phyloP scores from a whole-genome alignment of 2,113 vertebrate genomes.

The Ranitomeya imitator region DNA sequence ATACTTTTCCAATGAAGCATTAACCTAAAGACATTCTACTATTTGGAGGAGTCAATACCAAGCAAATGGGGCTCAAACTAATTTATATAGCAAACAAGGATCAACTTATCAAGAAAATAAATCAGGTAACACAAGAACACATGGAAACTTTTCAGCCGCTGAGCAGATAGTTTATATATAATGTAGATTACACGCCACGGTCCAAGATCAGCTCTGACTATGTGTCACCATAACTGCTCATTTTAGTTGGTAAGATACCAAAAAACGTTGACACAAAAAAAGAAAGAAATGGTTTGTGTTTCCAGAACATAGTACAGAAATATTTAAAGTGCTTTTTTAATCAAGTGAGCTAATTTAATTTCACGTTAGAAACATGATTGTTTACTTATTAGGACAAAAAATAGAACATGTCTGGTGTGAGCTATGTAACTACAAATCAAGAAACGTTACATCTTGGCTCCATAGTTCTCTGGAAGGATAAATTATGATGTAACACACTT shows the following conservation, averaged over 20 bases:
- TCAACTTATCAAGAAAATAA: background rate
- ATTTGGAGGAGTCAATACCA: background rate
- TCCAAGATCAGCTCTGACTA: background rate
- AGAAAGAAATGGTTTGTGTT: too few species aligned
- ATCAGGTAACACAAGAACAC: background rate
- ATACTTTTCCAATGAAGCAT: background rate
- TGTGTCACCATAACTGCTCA: background rate
- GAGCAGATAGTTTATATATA: background rate
- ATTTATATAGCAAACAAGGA: background rate
- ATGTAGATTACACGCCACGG: too few species aligned
- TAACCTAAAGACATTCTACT: background rate
- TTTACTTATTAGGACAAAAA: background rate
- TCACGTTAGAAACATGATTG: background rate
- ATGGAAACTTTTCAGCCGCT: background rate
- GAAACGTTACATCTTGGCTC: constrained; percentile 20
- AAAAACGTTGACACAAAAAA: background rate
- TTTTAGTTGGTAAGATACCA: background rate
- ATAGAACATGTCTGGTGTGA: background rate
- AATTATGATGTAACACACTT: constrained; percentile 29
- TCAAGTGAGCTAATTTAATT: background rate
- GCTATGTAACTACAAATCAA: background rate
- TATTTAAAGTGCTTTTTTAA: background rate
- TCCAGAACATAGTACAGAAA: background rate
- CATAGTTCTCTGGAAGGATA: constrained; percentile 13
- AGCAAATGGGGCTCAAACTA: too few species aligned